phyloP scores from a whole-genome alignment of 2,113 vertebrate genomes.

The Osmerus mordax region DNA sequence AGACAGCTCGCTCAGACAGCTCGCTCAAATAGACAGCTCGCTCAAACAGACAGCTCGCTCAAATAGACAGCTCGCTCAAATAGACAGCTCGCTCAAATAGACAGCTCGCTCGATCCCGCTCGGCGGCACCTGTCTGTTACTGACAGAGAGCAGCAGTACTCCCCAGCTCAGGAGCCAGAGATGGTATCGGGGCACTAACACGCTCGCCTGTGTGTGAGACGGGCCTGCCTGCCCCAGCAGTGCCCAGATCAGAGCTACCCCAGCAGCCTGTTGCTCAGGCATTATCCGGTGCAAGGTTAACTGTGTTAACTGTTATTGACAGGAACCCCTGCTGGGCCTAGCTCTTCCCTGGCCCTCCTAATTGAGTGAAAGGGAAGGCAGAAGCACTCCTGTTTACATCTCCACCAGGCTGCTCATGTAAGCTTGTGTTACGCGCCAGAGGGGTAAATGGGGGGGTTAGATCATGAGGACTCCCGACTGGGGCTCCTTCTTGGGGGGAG shows the following conservation, averaged over 20 bases:
- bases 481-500: background rate
- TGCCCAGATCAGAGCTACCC: background rate
- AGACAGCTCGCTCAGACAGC: no score
- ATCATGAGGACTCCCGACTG: slow-evolving; percentile 13
- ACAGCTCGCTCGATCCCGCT: no score
- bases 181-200: slow-evolving; percentile 6
- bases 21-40: no score
- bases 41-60: no score
- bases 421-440: slow-evolving; percentile 27
- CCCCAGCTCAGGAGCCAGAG: background rate
- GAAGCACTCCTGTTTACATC: slow-evolving; percentile 35
- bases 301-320: slow-evolving; percentile 16
- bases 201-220: slow-evolving; percentile 1
- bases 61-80: no score
- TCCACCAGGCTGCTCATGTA: slow-evolving; percentile 22
- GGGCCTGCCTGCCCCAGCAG: background rate
- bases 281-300: slow-evolving; percentile 17
- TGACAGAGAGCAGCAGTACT: background rate
- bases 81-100: no score
- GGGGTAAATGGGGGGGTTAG: background rate
- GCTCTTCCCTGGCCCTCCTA: slow-evolving; percentile 32
- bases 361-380: slow-evolving; percentile 41
- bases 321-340: slow-evolving; percentile 27
- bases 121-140: no score
- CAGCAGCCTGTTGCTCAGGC: slow-evolving; percentile 4